Percentiles rank a stretch among this genome's conserved stretches.
These are phyloP conservation scores for Oreonectes daqikongensis DNA, from an alignment of 2,797 vertebrate species.

Conservation along the genomic window DNA sequence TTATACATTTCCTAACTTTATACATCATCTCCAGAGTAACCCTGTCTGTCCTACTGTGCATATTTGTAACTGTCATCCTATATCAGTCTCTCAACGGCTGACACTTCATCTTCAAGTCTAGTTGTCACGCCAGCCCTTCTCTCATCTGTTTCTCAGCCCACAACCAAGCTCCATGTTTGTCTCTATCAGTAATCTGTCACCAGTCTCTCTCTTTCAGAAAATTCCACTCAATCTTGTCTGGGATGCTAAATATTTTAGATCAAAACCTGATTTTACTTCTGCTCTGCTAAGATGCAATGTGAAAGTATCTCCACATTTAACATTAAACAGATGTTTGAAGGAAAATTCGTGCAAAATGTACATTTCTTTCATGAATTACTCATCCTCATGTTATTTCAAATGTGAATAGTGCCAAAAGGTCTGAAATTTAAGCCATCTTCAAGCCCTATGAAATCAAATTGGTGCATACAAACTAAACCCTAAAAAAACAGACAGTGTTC, in stretches of 20 bases:
- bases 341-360: not conserved
- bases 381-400: too few species aligned
- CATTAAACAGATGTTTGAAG: not conserved
- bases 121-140: slow-evolving; percentile 27
- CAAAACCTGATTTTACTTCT: slow-evolving; percentile 4
- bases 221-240: slow-evolving; percentile 29
- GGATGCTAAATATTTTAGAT: slow-evolving; percentile 12
- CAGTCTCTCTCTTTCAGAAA: slow-evolving; percentile 9
- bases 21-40: slow-evolving; percentile 11
- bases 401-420: too few species aligned
- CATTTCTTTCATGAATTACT: too few species aligned
- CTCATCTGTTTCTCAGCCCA: slow-evolving; percentile 22
- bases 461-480: too few species aligned
- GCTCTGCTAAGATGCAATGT: slow-evolving; percentile 15
- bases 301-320: not conserved
- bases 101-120: slow-evolving; percentile 32
- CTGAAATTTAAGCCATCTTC: too few species aligned
- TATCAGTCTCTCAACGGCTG: slow-evolving; percentile 13
- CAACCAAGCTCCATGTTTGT: not conserved
- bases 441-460: too few species aligned
- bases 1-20: not conserved
- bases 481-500: too few species aligned
- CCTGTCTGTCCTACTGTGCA: slow-evolving; percentile 1
- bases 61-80: slow-evolving; percentile 41
- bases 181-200: slow-evolving; percentile 31